Conservation (phyloP, 64 coral and sea anemone genomes). For the Astreopora myriophthalma region DNA sequence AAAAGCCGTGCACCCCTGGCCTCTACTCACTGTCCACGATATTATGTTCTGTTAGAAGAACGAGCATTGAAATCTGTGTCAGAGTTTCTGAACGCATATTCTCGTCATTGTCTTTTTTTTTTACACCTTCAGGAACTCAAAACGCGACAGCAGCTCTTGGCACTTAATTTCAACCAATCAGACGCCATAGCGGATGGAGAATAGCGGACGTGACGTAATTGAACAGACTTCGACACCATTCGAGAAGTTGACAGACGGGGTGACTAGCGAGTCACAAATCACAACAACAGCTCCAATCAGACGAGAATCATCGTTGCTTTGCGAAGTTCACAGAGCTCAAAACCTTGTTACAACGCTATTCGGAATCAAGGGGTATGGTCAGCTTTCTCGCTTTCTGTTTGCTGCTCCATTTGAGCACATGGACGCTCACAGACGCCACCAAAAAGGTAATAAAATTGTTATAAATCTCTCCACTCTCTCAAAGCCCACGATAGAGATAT, state of each 20-base stretch:
- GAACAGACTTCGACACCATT: background rate
- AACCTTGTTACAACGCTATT: background rate
- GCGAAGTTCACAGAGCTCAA: background rate
- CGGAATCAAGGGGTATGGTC: background rate
- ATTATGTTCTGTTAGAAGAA: too few species aligned
- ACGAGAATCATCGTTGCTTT: background rate
- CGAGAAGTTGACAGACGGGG: background rate
- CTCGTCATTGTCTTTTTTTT: too few species aligned
- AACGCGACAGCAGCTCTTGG: too few species aligned
- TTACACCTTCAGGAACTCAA: too few species aligned
- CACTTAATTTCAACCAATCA: constrained; percentile 3
- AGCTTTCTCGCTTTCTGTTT: background rate
- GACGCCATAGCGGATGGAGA: background rate
- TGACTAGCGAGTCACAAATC: background rate
- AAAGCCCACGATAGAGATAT: background rate
- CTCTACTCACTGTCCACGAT: too few species aligned
- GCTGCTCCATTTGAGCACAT: background rate
- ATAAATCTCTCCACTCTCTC: background rate
- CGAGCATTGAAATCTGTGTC: too few species aligned
- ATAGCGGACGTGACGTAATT: constrained; percentile 35
- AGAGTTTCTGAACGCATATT: too few species aligned
- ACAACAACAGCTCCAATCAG: background rate
- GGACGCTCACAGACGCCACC: background rate
- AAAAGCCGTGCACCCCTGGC: too few species aligned
- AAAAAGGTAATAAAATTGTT: background rate